Evolutionary conservation across 2,797 vertebrate species (phyloP), one percentile per base, ranked within the genome.

Genomic region (Cuculus canorus): DNA sequence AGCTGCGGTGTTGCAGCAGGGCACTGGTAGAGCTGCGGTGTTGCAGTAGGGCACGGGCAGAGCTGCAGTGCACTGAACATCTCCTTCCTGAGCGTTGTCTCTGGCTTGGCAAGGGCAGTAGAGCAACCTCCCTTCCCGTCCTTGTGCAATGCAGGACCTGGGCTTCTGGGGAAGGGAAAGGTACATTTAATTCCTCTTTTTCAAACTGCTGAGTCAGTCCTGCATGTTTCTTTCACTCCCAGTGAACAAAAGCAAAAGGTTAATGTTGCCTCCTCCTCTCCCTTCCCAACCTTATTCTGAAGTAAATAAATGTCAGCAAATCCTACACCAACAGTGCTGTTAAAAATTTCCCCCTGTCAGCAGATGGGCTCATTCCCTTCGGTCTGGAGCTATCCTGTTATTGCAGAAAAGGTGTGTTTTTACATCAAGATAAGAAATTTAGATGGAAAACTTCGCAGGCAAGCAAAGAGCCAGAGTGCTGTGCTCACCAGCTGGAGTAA

Each of bases 291-390:
- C 45, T 43, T 88, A 59, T 28, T 56, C 76, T 47, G 69, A 86
- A 71, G 75, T 71, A 95, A 95, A 95, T 68, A 94, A 78, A 87
- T 65, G 70, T 93, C 95, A 97, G 93, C 92, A 96, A 94, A 88
- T 93, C 37, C 77, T 84, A 33, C 54, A 39, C 73, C 83, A 92
- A 79, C 41, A 37, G 13, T 1, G 0, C 47, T 83, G 54, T 83
- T 94, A 86, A 91, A 96, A 97, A 86, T 93, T 96, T 30, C 87
- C 70, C 37, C 48, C 43, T 86, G 52, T 72, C 89, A 94, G 92
- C 87, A 88, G 43, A 66, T 1, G 1, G 10, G 60, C 50, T 86
- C 17, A 13, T n/a, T 91, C 76, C 45, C 48, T 65, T 80, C 9
- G 1, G 72, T 80, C 50, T 68, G 84, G 45, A 88, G 70, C 45